A percentile compares a stretch with the other conserved stretches of the same genome.
Evolutionary conservation across 2,888 invertebrate genomes (phyloP).

Genomic region (Plagiodera versicolora): DNA sequence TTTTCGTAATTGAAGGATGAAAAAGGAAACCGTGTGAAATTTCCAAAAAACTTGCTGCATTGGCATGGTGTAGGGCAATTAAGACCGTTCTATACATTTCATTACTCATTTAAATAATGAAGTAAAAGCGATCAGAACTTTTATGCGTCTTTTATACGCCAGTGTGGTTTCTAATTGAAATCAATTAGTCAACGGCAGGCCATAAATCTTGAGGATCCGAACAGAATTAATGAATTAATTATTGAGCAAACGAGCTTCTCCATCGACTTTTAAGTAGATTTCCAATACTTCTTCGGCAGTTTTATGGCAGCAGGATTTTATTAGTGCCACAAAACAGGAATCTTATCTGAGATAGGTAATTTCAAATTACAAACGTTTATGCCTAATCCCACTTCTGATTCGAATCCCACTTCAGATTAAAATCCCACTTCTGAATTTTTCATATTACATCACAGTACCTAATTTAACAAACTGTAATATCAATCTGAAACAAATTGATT

Average conservation of each 20-base stretch:
- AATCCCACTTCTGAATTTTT: too few relatives aligned
- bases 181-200: neutral
- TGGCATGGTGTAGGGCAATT: too few relatives aligned
- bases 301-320: neutral
- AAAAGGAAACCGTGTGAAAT: too few relatives aligned
- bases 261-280: neutral
- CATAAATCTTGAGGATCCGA: conserved; percentile 1
- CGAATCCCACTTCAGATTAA: too few relatives aligned
- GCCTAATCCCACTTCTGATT: too few relatives aligned
- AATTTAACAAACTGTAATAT: too few relatives aligned
- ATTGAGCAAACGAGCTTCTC: conserved; percentile 8
- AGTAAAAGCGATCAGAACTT: neutral
- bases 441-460: too few relatives aligned
- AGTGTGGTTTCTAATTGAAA: conserved; percentile 1
- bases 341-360: too few relatives aligned
- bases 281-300: conserved; percentile 1
- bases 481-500: too few relatives aligned
- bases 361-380: too few relatives aligned
- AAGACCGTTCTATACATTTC: neutral
- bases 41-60: too few relatives aligned
- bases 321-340: neutral
- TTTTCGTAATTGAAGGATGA: too few relatives aligned
- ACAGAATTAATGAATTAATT: conserved; percentile 9
- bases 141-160: neutral
- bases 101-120: neutral